A percentile compares a stretch with the other conserved stretches of the same genome.
Evolutionary conservation across 2,113 vertebrate species (phyloP).

Genomic region (Crocuta crocuta): DNA sequence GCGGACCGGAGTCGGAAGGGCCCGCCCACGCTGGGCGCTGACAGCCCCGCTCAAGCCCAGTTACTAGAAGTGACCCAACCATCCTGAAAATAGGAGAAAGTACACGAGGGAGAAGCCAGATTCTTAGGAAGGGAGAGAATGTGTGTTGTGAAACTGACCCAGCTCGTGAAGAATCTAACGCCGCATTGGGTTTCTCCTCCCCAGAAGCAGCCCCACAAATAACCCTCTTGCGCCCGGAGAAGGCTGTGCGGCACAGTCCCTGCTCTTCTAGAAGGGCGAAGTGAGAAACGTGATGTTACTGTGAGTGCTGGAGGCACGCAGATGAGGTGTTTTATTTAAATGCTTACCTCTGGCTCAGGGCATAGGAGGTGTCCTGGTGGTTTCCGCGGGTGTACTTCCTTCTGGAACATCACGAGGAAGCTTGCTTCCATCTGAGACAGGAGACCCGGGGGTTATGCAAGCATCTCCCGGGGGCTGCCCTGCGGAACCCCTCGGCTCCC

Average conservation of each 20-base stretch:
- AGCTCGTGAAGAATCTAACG: fast-evolving
- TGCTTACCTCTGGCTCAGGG: not conserved
- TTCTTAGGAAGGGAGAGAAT: not conserved
- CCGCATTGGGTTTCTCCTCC: fast-evolving
- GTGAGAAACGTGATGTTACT: not conserved
- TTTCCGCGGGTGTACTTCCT: not conserved
- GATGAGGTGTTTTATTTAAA: not conserved
- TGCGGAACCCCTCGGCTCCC: fast-evolving
- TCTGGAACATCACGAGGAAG: not conserved
- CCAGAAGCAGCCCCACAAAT: not conserved
- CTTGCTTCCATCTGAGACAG: not conserved
- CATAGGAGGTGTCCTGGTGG: not conserved
- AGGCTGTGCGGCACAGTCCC: no score
- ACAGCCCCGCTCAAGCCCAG: not conserved
- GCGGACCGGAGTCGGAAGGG: not conserved
- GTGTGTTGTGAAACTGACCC: not conserved
- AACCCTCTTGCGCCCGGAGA: not conserved
- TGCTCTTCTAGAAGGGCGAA: not conserved
- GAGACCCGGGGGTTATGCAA: not conserved
- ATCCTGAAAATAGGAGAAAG: not conserved
- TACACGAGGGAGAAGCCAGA: fast-evolving
- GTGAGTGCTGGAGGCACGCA: not conserved
- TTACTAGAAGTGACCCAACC: not conserved
- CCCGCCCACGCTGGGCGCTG: conserved; percentile 1
- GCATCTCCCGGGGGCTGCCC: fast-evolving